Conservation (phyloP, 2,113 vertebrate genomes). For the Dicentrarchus labrax region DNA sequence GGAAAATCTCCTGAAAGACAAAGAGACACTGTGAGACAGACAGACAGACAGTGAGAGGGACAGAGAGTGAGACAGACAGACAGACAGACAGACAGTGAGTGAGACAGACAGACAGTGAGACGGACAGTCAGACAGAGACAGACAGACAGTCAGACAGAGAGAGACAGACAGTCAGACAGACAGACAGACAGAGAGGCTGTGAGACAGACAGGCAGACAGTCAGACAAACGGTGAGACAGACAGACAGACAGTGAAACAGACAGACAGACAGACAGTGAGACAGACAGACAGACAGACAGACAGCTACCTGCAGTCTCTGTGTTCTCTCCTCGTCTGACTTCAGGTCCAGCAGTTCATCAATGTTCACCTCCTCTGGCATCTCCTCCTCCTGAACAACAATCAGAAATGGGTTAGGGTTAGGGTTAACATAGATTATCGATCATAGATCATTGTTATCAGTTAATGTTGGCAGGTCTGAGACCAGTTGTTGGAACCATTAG, state of each 20-base stretch:
- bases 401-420: neutral
- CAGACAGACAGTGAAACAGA: neutral
- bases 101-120: too few relatives aligned
- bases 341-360: conserved; percentile 57
- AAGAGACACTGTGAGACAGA: neutral
- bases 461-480: too few relatives aligned
- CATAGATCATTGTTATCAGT: too few relatives aligned
- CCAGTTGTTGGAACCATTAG: too few relatives aligned
- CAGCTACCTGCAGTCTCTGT: conserved; percentile 44
- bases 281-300: neutral
- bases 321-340: conserved; percentile 52
- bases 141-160: too few relatives aligned
- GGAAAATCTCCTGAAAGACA: conserved; percentile 46
- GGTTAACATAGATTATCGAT: too few relatives aligned
- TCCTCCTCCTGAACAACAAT: conserved; percentile 42
- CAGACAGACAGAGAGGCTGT: too few relatives aligned
- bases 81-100: too few relatives aligned
- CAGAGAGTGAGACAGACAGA: too few relatives aligned
- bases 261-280: neutral
- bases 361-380: conserved; percentile 62
- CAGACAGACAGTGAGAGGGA: too few relatives aligned
- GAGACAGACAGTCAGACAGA: too few relatives aligned
- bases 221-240: neutral
- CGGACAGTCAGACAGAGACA: too few relatives aligned
- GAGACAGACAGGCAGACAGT: neutral